These are phyloP conservation scores for Erpobdella octoculata DNA, from an alignment of 2,888 invertebrate genomes.

Conservation along the genomic window DNA sequence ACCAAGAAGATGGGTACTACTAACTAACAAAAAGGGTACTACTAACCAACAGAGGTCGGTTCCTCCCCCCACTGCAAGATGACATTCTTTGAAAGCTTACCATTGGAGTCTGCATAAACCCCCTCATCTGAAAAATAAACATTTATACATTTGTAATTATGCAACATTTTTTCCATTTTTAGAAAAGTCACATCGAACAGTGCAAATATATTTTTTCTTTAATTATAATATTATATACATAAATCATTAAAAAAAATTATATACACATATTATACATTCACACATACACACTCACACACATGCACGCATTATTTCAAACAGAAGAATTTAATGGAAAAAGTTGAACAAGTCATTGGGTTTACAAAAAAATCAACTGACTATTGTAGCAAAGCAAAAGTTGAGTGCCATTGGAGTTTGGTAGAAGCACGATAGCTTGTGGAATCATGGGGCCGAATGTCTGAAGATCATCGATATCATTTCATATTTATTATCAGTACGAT, in stretches of 20 bases:
- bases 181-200: no score
- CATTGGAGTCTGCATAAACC: constrained; percentile 96
- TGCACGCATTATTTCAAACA: no score
- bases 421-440: constrained; percentile 97
- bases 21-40: not conserved
- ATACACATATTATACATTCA: not conserved
- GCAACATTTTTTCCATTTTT: no score
- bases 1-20: not conserved
- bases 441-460: constrained; percentile 58
- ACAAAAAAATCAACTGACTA: constrained; percentile 56
- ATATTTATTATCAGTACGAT: no score
- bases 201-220: no score
- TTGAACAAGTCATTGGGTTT: not conserved
- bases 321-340: no score
- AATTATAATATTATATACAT: no score
- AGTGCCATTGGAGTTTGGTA: constrained; percentile 97
- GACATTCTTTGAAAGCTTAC: constrained; percentile 72
- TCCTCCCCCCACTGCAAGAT: constrained; percentile 94
- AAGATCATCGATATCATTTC: not conserved
- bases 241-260: not conserved
- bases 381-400: constrained; percentile 96
- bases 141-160: no score
- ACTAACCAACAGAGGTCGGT: constrained; percentile 68
- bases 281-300: not conserved
- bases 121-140: constrained; percentile 68